A percentile compares a stretch with the other conserved stretches of the same genome.
Evolutionary conservation across 2,797 vertebrate species (phyloP).

Genomic region (Tapera naevia): DNA sequence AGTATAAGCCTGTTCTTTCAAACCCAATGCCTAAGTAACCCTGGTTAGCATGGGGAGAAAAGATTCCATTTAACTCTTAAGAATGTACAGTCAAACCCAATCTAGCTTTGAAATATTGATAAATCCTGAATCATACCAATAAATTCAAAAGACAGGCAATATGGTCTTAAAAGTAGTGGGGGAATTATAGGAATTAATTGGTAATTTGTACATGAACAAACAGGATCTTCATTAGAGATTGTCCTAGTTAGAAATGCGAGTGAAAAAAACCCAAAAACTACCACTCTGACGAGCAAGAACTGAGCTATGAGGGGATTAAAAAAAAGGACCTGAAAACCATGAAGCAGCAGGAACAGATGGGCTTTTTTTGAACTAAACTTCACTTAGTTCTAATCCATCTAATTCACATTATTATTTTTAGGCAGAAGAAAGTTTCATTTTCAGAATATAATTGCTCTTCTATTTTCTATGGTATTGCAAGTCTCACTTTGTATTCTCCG

Average conservation of each 20-base stretch:
- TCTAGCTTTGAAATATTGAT: background rate
- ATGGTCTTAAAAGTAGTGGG: background rate
- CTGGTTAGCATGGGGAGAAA: background rate
- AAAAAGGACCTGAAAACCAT: background rate
- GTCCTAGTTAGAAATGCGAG: background rate
- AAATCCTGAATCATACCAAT: background rate
- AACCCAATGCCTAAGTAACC: background rate
- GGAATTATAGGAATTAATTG: background rate
- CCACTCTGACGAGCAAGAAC: background rate
- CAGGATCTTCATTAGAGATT: background rate
- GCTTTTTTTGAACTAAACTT: background rate
- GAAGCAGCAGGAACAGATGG: background rate
- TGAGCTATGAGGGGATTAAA: background rate
- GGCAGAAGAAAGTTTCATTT: background rate
- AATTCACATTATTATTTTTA: conserved; percentile 33
- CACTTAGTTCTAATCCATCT: background rate
- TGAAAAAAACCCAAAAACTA: background rate
- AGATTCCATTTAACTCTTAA: background rate
- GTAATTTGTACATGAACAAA: background rate
- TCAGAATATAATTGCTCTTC: background rate
- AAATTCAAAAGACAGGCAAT: background rate
- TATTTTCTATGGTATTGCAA: background rate
- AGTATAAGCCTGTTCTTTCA: background rate
- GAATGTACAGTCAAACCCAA: background rate
- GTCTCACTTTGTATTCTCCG: background rate